These are phyloP conservation scores for Todus mexicanus DNA, from an alignment of 2,797 vertebrate genomes.

Conservation along the genomic window DNA sequence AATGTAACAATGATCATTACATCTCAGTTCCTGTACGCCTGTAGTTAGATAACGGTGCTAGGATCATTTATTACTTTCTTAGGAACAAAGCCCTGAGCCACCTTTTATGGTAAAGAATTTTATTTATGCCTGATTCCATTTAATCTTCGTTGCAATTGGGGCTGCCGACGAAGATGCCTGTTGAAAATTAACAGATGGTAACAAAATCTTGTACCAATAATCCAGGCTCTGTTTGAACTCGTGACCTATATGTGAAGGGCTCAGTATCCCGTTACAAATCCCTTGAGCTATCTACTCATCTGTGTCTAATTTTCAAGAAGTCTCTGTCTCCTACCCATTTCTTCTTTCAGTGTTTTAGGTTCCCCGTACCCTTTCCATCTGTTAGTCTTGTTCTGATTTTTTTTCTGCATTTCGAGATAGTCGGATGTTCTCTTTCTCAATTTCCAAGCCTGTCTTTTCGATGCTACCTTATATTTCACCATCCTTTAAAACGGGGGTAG, in stretches of 20 bases:
- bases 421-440: not conserved
- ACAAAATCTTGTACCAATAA: slow-evolving; percentile 36
- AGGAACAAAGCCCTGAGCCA: not conserved
- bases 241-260: slow-evolving; percentile 18
- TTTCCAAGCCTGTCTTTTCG: not conserved
- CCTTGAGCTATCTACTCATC: slow-evolving; percentile 9
- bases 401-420: not conserved
- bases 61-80: not conserved
- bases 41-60: not conserved
- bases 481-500: not conserved
- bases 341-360: not conserved
- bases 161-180: not conserved
- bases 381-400: not conserved
- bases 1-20: not conserved
- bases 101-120: not conserved
- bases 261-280: slow-evolving; percentile 20
- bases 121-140: not conserved
- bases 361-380: not conserved
- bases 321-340: not conserved
- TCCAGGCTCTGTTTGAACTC: slow-evolving; percentile 36
- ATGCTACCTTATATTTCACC: not conserved
- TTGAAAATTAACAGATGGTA: slow-evolving; percentile 49
- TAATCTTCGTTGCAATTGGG: not conserved
- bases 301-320: slow-evolving; percentile 18
- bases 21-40: not conserved